Percentiles rank a stretch among this genome's conserved stretches.
Conservation (phyloP, 2,888 invertebrate genomes). For the Exocentrus adspersus region DNA sequence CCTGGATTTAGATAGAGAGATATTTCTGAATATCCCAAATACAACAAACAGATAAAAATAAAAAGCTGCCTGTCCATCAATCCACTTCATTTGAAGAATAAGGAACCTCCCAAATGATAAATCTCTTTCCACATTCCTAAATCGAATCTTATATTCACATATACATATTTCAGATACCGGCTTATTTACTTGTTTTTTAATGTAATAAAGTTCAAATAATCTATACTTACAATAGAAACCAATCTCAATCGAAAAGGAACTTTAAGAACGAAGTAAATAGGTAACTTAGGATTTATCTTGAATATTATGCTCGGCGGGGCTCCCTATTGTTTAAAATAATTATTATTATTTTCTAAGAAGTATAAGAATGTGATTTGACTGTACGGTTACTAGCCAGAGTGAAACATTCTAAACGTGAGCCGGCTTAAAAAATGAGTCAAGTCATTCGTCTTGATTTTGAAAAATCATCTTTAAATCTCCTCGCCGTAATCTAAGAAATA, state of each 20-base stretch:
- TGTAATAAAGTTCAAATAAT: conserved; percentile 53
- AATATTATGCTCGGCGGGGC: conserved; percentile 59
- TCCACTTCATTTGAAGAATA: conserved; percentile 49
- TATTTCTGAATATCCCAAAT: conserved; percentile 39
- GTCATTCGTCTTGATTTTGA: conserved; percentile 64
- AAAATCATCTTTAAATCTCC: conserved; percentile 59
- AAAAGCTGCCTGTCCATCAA: conserved; percentile 47
- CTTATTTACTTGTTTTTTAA: conserved; percentile 47
- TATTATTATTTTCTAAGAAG: conserved; percentile 57
- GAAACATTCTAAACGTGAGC: conserved; percentile 48
- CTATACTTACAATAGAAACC: conserved; percentile 47
- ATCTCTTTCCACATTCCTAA: conserved; percentile 49
- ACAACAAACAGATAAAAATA: conserved; percentile 37
- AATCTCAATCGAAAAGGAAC: conserved; percentile 52
- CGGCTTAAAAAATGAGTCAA: conserved; percentile 62
- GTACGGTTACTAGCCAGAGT: conserved; percentile 1
- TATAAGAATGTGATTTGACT: conserved; percentile 50
- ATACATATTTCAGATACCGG: conserved; percentile 41
- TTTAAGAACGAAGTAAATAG: conserved; percentile 47
- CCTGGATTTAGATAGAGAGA: conserved; percentile 36
- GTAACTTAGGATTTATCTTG: conserved; percentile 45
- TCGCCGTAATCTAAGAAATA: conserved; percentile 37
- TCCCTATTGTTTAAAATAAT: conserved; percentile 64
- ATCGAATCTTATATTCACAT: conserved; percentile 42
- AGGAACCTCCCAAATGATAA: conserved; percentile 46